Evolutionary conservation across 2,113 vertebrate species (phyloP).

Genomic region (Ramphastos sulfuratus): DNA sequence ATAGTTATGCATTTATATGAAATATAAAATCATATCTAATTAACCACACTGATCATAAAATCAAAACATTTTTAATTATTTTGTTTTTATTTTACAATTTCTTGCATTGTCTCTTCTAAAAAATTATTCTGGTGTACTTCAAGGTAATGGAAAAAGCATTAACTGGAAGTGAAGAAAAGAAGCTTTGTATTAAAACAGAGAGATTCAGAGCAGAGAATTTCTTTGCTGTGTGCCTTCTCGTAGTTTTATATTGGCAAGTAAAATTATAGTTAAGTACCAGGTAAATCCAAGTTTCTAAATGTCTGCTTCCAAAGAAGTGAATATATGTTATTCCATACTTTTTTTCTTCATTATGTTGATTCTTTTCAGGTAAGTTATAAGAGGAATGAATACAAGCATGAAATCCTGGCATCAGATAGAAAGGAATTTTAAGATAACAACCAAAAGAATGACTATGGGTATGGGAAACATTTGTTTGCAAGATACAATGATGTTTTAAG

Average conservation of each 20-base stretch:
- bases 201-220: neutral
- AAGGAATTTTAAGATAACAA: constrained; percentile 51
- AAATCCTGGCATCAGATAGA: constrained; percentile 53
- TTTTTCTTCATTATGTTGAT: neutral
- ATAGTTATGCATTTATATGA: neutral
- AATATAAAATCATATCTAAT: neutral
- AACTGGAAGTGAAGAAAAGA: neutral
- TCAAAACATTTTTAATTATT: neutral
- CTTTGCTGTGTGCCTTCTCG: neutral
- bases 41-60: neutral
- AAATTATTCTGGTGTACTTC: neutral
- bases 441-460: constrained; percentile 61
- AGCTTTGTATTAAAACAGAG: neutral
- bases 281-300: constrained; percentile 22
- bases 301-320: neutral
- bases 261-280: constrained; percentile 28
- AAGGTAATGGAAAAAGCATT: neutral
- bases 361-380: constrained; percentile 33
- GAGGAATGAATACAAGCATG: constrained; percentile 35
- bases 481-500: constrained; percentile 81
- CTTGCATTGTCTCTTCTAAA: neutral
- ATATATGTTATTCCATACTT: neutral
- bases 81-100: neutral
- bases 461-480: constrained; percentile 76
- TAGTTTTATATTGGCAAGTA: neutral